Base-by-base conservation (phyloP, 2,888 invertebrate genomes). In the Stenodera caucasica region DNA sequence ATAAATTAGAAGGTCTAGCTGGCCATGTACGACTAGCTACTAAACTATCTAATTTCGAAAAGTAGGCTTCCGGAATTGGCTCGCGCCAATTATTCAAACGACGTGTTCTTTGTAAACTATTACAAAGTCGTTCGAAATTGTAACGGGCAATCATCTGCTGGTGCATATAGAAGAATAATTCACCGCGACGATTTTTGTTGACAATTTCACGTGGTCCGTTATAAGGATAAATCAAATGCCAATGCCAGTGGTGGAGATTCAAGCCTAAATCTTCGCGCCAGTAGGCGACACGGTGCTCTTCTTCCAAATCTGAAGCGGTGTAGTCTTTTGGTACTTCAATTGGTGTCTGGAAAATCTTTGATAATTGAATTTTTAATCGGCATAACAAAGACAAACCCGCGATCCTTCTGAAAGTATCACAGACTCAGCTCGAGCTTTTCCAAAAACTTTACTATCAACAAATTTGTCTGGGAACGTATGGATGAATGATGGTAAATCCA, bases 211-310 rank as follows among this genome's bases (percentile, higher is more conserved):
- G 67, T 0, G 84, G 78, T 0, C 88, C 85, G 65, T 88, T 87
- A 77, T 88, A 88, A 0, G 92, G 92, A 78, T 92, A 93, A 2
- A 92, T 91, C 64, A 93, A 83, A 78, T 93, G 92, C 92, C 92
- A 93, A 76, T 93, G 92, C 92, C 92, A 93, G 77, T 93, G 92
- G 77, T 93, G 93, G 55, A 91, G 86, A 81, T 93, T 93, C 69
- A 92, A 83, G 65, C 92, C 91, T 63, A 92, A 82, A 78, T 92
- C 93, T 77, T 93, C 93, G 32, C 92, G 86, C 84, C 90, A 93
- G 80, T 93, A 94, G 29, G 91, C 90, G 62, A 91, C 78, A 8
- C 89, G 85, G 77, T 93, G 92, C 71, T 94, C 93, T 0, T 87
- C 87, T 71, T 93, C 91, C 2, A 82, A 72, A 65, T 87, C 85